A percentile compares a stretch with the other conserved stretches of the same genome.
These are phyloP conservation scores for Cyprinus carpio DNA, from an alignment of 2,113 vertebrate species.

Conservation along the genomic window DNA sequence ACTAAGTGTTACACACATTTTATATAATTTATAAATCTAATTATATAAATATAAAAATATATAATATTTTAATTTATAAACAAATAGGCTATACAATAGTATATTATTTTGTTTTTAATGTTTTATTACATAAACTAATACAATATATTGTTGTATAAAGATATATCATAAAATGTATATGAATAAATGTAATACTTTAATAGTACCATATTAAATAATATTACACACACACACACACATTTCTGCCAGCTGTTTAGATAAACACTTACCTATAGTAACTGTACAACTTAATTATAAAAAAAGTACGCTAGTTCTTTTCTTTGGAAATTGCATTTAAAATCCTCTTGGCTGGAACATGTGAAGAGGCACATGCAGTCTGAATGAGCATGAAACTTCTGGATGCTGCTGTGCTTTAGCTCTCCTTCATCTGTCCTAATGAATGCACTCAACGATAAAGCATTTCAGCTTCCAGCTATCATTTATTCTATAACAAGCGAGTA, in stretches of 20 bases:
- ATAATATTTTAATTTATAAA: too few relatives aligned
- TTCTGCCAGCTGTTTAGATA: neutral
- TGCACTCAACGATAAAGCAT: slow-evolving; percentile 5
- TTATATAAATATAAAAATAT: too few relatives aligned
- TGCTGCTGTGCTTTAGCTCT: neutral
- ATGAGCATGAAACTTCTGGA: neutral
- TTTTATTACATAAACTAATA: too few relatives aligned
- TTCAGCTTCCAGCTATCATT: neutral
- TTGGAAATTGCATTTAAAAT: neutral
- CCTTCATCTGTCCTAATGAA: neutral
- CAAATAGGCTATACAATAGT: too few relatives aligned
- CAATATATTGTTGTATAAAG: too few relatives aligned
- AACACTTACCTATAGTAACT: neutral
- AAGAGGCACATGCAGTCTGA: neutral
- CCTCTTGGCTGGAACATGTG: neutral
- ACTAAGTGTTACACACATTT: too few relatives aligned
- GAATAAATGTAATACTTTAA: too few relatives aligned
- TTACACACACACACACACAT: neutral
- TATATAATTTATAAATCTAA: too few relatives aligned
- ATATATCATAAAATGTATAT: too few relatives aligned
- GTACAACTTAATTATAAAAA: slow-evolving; percentile 4
- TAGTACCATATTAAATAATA: too few relatives aligned
- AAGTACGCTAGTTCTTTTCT: neutral
- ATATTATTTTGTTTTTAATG: too few relatives aligned
- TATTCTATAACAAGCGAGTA: slow-evolving; percentile 10